These are phyloP conservation scores for Iselma pallidipennis DNA, from an alignment of 2,888 invertebrate genomes.

Conservation along the genomic window DNA sequence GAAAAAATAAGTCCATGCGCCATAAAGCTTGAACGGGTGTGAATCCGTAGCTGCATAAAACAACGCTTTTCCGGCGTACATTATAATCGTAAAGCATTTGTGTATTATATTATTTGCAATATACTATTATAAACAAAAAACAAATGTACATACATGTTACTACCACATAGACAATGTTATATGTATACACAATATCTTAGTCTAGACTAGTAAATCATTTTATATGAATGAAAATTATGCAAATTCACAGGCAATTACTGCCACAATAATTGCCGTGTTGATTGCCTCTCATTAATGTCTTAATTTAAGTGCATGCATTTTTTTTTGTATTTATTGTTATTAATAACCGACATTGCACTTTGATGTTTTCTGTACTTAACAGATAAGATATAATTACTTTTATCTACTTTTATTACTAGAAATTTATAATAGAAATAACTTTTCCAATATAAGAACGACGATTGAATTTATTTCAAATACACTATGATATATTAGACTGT, in stretches of 20 bases:
- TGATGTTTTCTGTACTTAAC: no score
- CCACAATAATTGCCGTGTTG: not conserved
- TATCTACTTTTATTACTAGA: no score
- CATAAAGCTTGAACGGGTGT: slow-evolving; percentile 50
- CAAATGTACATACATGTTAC: no score
- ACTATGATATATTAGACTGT: slow-evolving; percentile 38
- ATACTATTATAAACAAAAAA: not conserved
- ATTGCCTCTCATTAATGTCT: not conserved
- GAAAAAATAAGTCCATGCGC: slow-evolving; percentile 57
- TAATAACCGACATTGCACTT: no score
- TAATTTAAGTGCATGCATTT: not conserved
- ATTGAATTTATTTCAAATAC: slow-evolving; percentile 42
- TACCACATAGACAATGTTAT: no score
- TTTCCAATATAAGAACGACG: no score
- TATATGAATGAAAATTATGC: slow-evolving; percentile 1
- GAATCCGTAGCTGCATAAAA: slow-evolving; percentile 45
- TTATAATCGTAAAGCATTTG: not conserved
- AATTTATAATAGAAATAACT: no score
- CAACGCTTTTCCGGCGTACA: slow-evolving; percentile 40
- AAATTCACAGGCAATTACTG: not conserved
- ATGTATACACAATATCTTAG: not conserved
- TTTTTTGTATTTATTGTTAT: not conserved
- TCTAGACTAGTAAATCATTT: not conserved
- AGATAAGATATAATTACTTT: no score
- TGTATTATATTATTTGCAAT: not conserved